Percentiles rank a stretch among this genome's conserved stretches.
These are phyloP conservation scores for Athalia rosae DNA, from an alignment of 2,888 invertebrate species.

Conservation along the genomic window DNA sequence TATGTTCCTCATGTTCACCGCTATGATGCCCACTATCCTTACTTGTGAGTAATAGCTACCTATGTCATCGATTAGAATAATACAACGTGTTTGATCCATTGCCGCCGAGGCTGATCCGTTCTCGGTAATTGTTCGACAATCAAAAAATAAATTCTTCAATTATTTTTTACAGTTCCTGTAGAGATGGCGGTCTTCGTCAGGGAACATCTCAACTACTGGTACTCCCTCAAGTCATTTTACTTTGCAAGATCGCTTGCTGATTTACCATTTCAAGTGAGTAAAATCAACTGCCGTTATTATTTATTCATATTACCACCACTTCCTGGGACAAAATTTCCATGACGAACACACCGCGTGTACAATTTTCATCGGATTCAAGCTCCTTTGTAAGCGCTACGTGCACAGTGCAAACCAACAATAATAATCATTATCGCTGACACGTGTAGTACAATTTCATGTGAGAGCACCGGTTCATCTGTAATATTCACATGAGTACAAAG, in stretches of 20 bases:
- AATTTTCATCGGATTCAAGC: too few relatives aligned
- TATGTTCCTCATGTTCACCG: constrained; percentile 97
- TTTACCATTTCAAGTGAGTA: constrained; percentile 92
- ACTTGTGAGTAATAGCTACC: constrained; percentile 86
- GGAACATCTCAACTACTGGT: constrained; percentile 98
- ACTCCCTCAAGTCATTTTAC: constrained; percentile 96
- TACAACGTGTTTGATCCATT: not conserved
- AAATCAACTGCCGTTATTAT: not conserved
- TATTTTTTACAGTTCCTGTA: constrained; percentile 86
- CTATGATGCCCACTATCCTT: constrained; percentile 98
- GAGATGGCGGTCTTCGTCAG: constrained; percentile 96
- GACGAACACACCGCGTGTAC: not conserved
- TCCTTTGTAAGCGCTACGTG: too few relatives aligned
- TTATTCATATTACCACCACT: not conserved
- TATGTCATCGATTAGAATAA: not conserved
- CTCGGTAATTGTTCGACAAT: not conserved
- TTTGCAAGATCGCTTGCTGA: constrained; percentile 97
- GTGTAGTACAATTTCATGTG: too few relatives aligned
- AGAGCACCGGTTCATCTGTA: too few relatives aligned
- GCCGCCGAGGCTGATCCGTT: not conserved
- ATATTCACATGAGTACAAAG: too few relatives aligned
- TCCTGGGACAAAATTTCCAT: constrained; percentile 12
- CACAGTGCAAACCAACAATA: too few relatives aligned
- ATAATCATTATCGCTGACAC: too few relatives aligned
- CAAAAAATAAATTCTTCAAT: not conserved